These are phyloP conservation scores for Trichacis sp. DNA, from an alignment of 2,888 invertebrate genomes.

Conservation along the genomic window DNA sequence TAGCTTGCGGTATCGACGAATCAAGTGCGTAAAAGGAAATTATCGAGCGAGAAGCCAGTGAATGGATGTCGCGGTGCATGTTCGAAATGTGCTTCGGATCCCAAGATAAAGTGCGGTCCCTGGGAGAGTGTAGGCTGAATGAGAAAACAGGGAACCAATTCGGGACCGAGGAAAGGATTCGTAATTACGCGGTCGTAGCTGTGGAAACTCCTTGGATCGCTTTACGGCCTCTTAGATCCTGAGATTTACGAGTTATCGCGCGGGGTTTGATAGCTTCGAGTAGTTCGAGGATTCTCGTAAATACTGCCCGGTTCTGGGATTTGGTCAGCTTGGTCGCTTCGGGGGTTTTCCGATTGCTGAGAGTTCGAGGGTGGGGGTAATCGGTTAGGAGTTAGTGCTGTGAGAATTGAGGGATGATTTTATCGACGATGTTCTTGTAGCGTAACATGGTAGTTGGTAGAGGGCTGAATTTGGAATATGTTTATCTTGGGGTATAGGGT, in stretches of 20 bases:
- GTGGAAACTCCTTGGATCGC: constrained; percentile 53
- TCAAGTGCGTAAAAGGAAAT: constrained; percentile 32
- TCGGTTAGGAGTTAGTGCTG: background rate
- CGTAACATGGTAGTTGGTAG: too few relatives aligned
- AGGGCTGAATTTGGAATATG: too few relatives aligned
- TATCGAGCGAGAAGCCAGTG: constrained; percentile 36
- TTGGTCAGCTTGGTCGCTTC: constrained; percentile 23
- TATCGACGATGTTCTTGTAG: too few relatives aligned
- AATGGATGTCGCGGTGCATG: constrained; percentile 40
- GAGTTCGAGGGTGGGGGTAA: constrained; percentile 20
- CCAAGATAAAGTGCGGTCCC: constrained; percentile 25
- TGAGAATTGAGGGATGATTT: too few relatives aligned
- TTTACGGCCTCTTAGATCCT: constrained; percentile 53
- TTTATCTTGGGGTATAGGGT: too few relatives aligned
- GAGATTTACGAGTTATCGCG: constrained; percentile 62
- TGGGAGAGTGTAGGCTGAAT: constrained; percentile 36
- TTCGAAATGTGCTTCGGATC: constrained; percentile 38
- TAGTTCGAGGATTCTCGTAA: constrained; percentile 37
- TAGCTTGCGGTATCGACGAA: constrained; percentile 38
- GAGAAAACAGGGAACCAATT: constrained; percentile 49
- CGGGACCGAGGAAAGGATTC: constrained; percentile 54
- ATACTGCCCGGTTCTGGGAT: constrained; percentile 35
- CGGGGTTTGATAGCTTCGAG: constrained; percentile 42
- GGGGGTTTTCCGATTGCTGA: constrained; percentile 27
- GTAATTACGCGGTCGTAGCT: constrained; percentile 58